Conservation (phyloP, 2,113 vertebrate species). For the Tupaia tana region DNA sequence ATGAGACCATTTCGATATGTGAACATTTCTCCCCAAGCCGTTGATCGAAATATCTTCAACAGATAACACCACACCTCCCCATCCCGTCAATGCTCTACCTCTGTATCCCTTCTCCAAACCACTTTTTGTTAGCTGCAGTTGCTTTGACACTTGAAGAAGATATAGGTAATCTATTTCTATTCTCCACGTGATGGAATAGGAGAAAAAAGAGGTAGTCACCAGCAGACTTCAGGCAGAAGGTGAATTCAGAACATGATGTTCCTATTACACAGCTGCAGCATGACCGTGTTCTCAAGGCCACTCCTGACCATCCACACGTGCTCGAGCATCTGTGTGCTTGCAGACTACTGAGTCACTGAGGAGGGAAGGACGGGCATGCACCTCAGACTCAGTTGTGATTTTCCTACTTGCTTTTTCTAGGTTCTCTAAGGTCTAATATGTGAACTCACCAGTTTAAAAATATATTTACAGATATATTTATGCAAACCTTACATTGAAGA, state of each 20-base stretch:
- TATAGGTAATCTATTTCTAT: background rate
- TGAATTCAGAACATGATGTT: conserved; percentile 14
- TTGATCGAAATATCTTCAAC: no score
- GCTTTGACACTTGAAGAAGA: background rate
- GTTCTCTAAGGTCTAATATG: background rate
- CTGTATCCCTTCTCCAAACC: no score
- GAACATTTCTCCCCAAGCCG: no score
- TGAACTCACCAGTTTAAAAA: background rate
- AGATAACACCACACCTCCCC: no score
- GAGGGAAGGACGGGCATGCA: background rate
- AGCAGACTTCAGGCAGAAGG: background rate
- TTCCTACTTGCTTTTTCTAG: background rate
- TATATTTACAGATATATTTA: background rate
- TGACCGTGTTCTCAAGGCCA: background rate
- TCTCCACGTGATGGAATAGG: background rate
- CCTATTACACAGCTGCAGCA: background rate
- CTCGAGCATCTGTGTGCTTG: background rate
- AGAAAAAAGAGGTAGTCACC: background rate
- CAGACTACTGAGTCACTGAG: background rate
- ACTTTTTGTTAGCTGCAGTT: background rate
- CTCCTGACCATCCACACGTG: background rate
- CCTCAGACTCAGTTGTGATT: background rate
- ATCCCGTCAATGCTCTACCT: no score
- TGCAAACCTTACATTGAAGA: background rate
- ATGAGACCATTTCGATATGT: no score